Conservation (phyloP, 92 coral and sea anemone genomes). For the Desmophyllum pertusum region DNA sequence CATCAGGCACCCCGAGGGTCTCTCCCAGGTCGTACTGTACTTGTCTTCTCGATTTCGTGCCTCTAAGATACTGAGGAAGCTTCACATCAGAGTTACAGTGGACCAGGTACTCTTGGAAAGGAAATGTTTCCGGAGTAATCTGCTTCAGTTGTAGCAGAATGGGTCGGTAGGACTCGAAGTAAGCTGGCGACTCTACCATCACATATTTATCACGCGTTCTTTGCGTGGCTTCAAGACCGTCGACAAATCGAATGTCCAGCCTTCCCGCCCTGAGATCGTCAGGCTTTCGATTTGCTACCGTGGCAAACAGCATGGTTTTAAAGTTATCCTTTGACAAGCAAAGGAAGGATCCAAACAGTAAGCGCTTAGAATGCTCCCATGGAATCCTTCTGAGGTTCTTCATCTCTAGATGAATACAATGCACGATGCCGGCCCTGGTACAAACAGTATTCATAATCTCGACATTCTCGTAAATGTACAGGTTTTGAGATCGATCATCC, state of each 20-base stretch:
- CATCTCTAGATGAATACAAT: constrained; percentile 63
- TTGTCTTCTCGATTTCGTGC: constrained; percentile 7
- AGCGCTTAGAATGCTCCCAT: constrained; percentile 85
- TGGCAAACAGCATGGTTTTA: constrained; percentile 78
- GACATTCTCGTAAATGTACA: constrained; percentile 73
- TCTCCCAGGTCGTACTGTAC: constrained; percentile 68
- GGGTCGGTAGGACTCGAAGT: constrained; percentile 88
- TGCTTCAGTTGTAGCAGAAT: constrained; percentile 71
- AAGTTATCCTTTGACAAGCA: constrained; percentile 90
- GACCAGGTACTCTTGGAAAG: constrained; percentile 83
- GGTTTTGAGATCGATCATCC: constrained; percentile 74
- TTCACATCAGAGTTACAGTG: constrained; percentile 74
- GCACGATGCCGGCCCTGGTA: constrained; percentile 73
- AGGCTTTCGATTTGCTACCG: constrained; percentile 83
- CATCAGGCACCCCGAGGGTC: constrained; percentile 31
- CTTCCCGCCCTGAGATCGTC: constrained; percentile 66
- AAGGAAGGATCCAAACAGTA: constrained; percentile 86
- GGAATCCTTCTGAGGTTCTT: constrained; percentile 51
- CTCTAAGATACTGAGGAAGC: constrained; percentile 69
- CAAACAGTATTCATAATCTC: constrained; percentile 53
- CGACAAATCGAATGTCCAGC: constrained; percentile 81
- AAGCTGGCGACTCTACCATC: constrained; percentile 93
- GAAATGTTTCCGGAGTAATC: constrained; percentile 62
- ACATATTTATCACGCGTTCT: constrained; percentile 34
- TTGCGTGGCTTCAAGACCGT: constrained; percentile 34